A percentile compares a stretch with the other conserved stretches of the same genome.
These are phyloP conservation scores for Tupaia tana DNA, from an alignment of 2,113 vertebrate genomes.

Conservation along the genomic window DNA sequence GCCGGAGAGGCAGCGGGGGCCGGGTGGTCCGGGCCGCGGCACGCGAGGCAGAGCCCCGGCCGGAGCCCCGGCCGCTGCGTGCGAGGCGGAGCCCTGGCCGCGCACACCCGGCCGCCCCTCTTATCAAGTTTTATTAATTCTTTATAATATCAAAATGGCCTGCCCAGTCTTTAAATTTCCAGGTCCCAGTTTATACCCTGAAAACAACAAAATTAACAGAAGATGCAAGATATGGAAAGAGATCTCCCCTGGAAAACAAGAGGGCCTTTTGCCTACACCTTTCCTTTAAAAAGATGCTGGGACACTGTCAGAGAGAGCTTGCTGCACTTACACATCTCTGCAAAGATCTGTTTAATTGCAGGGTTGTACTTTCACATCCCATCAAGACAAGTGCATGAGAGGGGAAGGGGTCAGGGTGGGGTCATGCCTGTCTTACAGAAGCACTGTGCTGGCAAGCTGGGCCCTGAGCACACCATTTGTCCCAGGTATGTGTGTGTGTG, in stretches of 20 bases:
- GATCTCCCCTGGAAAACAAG: not conserved
- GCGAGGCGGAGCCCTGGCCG: no score
- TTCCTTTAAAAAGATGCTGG: not conserved
- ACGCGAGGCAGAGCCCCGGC: no score
- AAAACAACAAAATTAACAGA: not conserved
- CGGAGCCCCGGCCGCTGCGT: no score
- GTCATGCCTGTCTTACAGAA: not conserved
- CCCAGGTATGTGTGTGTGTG: not conserved
- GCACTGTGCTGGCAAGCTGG: not conserved
- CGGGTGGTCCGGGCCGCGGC: no score
- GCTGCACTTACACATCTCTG: not conserved
- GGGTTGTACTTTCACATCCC: not conserved
- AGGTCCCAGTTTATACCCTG: not conserved
- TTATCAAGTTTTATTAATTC: not conserved
- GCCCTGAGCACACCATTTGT: not conserved
- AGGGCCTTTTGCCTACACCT: not conserved
- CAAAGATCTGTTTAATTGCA: not conserved
- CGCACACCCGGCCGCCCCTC: no score
- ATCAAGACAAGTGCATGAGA: not conserved
- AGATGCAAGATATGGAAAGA: not conserved
- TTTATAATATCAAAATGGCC: not conserved
- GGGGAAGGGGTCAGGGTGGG: not conserved
- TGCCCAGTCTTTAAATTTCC: not conserved
- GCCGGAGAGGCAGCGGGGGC: no score
- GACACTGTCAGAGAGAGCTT: not conserved